A percentile compares a stretch with the other conserved stretches of the same genome.
Conservation (phyloP, 1,140 invertebrate species). For the Dreissena rostriformis region DNA sequence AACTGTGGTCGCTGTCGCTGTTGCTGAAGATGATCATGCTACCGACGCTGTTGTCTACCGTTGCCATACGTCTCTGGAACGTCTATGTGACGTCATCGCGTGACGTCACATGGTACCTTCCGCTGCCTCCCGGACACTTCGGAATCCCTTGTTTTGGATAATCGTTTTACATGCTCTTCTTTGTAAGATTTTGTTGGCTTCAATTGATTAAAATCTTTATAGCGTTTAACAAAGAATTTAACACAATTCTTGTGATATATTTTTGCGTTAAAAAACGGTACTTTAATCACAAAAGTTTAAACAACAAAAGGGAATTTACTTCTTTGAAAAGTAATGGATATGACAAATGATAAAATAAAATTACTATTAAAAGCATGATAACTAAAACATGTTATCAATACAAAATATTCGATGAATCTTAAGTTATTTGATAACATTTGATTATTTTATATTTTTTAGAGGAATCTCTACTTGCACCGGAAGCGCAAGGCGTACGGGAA, state of each 20-base stretch:
- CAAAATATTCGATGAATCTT: not conserved
- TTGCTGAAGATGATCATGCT: too few species aligned
- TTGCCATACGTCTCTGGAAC: constrained; percentile 6
- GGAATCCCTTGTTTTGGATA: constrained; percentile 47
- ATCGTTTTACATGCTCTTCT: constrained; percentile 25
- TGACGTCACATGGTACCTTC: constrained; percentile 13
- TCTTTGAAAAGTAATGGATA: not conserved
- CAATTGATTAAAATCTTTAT: too few species aligned
- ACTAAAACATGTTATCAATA: not conserved
- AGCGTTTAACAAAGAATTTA: not conserved
- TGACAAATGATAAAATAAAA: not conserved
- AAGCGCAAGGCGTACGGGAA: constrained; percentile 66
- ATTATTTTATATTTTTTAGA: constrained; percentile 62
- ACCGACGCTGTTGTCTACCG: too few species aligned
- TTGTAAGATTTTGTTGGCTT: not conserved
- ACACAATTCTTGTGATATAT: not conserved
- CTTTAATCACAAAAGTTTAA: not conserved
- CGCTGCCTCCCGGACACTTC: constrained; percentile 33
- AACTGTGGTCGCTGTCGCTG: too few species aligned
- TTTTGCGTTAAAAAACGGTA: not conserved
- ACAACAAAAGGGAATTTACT: not conserved
- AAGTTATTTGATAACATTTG: too few species aligned
- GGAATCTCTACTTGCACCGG: constrained; percentile 65
- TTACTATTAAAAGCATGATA: not conserved
- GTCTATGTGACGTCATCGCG: not conserved